phyloP scores from a whole-genome alignment of 2,113 vertebrate species.

The Trachemys scripta region DNA sequence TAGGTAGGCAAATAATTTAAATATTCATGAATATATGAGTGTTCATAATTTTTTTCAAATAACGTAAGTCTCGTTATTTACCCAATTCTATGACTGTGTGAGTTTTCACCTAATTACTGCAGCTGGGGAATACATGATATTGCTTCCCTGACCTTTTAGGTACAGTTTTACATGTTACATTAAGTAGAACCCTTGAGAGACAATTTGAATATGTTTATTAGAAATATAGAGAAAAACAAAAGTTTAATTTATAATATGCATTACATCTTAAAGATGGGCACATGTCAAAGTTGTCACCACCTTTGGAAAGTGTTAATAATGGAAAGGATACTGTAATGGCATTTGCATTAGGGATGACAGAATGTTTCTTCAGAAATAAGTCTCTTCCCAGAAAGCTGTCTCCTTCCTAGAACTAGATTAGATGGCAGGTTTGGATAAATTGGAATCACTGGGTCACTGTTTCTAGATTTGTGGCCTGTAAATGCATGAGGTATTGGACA shows the following conservation, averaged over 20 bases:
- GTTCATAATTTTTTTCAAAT: background rate
- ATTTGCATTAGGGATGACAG: no score
- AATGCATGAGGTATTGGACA: background rate
- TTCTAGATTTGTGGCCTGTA: background rate
- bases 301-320: background rate
- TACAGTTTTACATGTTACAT: background rate
- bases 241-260: accelerated
- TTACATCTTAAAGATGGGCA: background rate
- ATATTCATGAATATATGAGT: background rate
- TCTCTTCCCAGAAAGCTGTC: background rate
- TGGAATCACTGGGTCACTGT: background rate
- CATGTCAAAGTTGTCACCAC: background rate
- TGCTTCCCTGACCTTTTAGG: background rate
- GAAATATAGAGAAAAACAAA: accelerated
- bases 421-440: background rate
- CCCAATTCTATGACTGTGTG: background rate
- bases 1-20: background rate
- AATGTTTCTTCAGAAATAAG: background rate
- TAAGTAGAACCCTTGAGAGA: background rate
- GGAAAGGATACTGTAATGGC: no score
- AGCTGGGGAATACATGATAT: background rate
- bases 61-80: background rate
- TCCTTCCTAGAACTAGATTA: background rate
- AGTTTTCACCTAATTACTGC: background rate
- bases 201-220: accelerated